Base-by-base conservation (phyloP, 2,888 invertebrate species). In the Euplexia lucipara region DNA sequence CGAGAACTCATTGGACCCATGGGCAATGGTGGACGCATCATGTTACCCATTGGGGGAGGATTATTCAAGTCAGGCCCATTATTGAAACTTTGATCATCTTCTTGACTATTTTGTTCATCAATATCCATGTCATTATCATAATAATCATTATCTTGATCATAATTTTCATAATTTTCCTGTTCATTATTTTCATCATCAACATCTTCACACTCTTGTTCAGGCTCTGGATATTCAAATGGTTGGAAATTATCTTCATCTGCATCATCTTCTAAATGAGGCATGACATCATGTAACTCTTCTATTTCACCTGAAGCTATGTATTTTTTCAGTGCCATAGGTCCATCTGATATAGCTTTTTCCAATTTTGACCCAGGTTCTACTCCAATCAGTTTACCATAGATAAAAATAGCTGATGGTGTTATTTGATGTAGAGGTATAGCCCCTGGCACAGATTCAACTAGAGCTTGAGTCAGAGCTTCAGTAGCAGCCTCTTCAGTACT, bases 311-410 rank as follows among this genome's bases (percentile, higher is more conserved):
- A 97, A 78, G 97, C 97, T 35, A 98, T 97, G 80, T 97, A 97
- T 85, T 97, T 97, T 85, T 97, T 97, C 20, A 98, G 94, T 44
- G 97, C 97, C 56, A 97, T 96, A 14, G 97, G 97, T 7, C 98
- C 98, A 83, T 98, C 97, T 16, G 96, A 95, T 76, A 98, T 97
- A 8, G 97, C 98, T 76, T 96, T 96, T 83, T 97, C 97, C 56
- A 98, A 89, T 85, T 97, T 97, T 12, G 98, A 97, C 37, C 97
- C 98, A 49, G 97, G 94, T 91, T 97, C 97, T 14, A 98, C 97
- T 37, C 97, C 96, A 78, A 98, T 96, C 70, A 98, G 94, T 95
- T 97, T 98, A n/a, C 98, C 98, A 90, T 98, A 98, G 63, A 98
- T 96, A 79, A 97, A 97, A 83, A 98, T 97, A 2, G 98, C 98